Evolutionary conservation across 2,888 invertebrate genomes (phyloP).

Genomic region (Anodontia alba): DNA sequence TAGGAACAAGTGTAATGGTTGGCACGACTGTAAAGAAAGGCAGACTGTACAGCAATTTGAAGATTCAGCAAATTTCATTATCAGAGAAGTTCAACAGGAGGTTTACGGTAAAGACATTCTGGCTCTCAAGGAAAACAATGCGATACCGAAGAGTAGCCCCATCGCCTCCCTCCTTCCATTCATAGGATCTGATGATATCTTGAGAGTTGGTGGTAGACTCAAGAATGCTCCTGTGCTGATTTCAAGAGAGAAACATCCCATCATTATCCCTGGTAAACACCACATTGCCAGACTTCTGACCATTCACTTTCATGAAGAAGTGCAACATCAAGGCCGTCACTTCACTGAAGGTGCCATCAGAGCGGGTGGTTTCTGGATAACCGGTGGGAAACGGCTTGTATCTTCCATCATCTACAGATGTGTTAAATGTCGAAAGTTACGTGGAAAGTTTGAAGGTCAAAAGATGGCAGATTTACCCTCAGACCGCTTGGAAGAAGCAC

Average conservation of each 20-base stretch:
- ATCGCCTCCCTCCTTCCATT: conserved; percentile 20
- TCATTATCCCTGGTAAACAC: conserved; percentile 37
- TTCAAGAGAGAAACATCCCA: conserved; percentile 33
- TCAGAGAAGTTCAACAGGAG: conserved; percentile 28
- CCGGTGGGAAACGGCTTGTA: conserved; percentile 32
- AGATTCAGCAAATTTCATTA: conserved; percentile 20
- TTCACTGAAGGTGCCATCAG: conserved; percentile 56
- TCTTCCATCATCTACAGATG: conserved; percentile 38
- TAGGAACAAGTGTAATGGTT: conserved; percentile 34
- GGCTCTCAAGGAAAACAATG: background rate
- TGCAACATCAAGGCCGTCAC: conserved; percentile 51
- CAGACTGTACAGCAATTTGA: conserved; percentile 5
- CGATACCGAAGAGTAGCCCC: conserved; percentile 21
- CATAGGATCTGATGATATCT: conserved; percentile 23
- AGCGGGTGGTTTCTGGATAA: conserved; percentile 48
- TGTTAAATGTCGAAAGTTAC: conserved; percentile 33
- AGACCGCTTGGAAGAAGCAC: conserved; percentile 37
- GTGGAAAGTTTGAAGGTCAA: conserved; percentile 26
- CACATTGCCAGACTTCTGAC: conserved; percentile 43
- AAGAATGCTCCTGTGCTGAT: conserved; percentile 11
- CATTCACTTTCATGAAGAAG: conserved; percentile 38
- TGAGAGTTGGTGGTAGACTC: conserved; percentile 36
- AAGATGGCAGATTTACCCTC: conserved; percentile 59
- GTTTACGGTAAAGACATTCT: conserved; percentile 18
- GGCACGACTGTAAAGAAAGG: conserved; percentile 27